Base-by-base conservation (phyloP, 1,140 invertebrate species). In the Neoseiulus cucumeris region DNA sequence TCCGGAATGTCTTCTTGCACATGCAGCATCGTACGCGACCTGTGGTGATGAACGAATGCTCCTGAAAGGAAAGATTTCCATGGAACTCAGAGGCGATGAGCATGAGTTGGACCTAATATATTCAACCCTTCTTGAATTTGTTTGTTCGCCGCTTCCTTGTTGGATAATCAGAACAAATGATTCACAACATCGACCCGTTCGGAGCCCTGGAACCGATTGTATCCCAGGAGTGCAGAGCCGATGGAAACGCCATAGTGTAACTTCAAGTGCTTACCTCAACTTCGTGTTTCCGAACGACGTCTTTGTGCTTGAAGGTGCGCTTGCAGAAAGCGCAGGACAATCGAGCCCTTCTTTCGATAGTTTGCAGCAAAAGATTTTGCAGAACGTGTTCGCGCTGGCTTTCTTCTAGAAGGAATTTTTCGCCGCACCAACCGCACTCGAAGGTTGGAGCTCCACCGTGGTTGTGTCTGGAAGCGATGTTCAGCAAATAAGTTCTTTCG, bases 321-420 rank as follows among this genome's bases (percentile, higher is more conserved):
- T 17, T 12, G 22, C 51, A 59, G 22, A 59, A 59, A 4, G 51
- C 25, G 22, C 51, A 59, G 1, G 51, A 25, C 51, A 59, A 59
- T 25, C 51, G 1, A 25, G 51, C 51, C 12, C 51, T 17, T 1
- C 51, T 25, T 25, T 59, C 51, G 51, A 59, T 25, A 6, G 51
- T 59, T 25, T 59, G 51, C 25, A 59, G 22, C 22, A 59, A 9
- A 59, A 59, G 51, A 14, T 33, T 25, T 59, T 59, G 51, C 14
- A 59, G 51, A 25, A 59, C 51, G 33, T 59, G 51, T 25, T 59
- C 51, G 14, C 51, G 51, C 9, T 59, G 51, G 22, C 51, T 59
- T 25, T 25, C 14, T 33, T 59, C 51, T 2, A 59, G 51, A 4
- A 59, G 51, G 9, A 59, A 59, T 25, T 25, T 1, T 9, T 59